Base-by-base conservation (phyloP, 1,140 invertebrate genomes). In the Oscheius sp. region DNA sequence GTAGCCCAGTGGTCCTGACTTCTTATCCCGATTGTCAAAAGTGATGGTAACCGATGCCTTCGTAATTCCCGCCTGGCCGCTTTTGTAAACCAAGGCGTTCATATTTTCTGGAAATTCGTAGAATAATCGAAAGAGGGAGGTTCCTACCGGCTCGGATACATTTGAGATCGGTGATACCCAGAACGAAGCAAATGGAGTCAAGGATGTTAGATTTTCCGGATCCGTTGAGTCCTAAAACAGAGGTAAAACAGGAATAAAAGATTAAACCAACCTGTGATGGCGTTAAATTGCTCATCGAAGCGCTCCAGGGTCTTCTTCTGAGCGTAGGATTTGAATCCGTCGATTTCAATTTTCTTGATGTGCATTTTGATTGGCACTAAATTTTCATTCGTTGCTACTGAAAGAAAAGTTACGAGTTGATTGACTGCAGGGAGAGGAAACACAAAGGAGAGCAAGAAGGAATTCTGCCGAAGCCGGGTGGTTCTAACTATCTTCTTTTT, bases 281-380 rank as follows among this genome's bases (percentile, higher is more conserved):
- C 96, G 83, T 98, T 99, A 84, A 99, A 99, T 85, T 93, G 89
- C 3, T 88, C 89, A 86, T 99, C 95, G 85, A 99, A 99, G 26
- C 91, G 92, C 74, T 90, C 90, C n/a, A 99, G 90, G 86, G 94
- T 93, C 0, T 94, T 93, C 79, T 92, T 87, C 77, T 91, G 90
- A 0, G 94, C 94, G 80, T 99, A 99, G 0, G 95, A 98, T 86
- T 99, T 99, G 84, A 99, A 99, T 70, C 96, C 96, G 81, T 99
- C 96, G 13, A 99, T 87, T 20, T 94, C 88, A 75, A 99, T 91
- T 4, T 91, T 91, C 85, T 97, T 98, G 15, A 99, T 91, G 85
- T 91, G 90, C 96, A 99, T 99, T 32, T n/a, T 69, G 32, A 45
- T 64, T 45, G 42, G 18, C 23, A 15, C 15, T 23, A 15, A 45